Base-by-base conservation (phyloP, 2,113 vertebrate genomes). In the Osmerus eperlanus region DNA sequence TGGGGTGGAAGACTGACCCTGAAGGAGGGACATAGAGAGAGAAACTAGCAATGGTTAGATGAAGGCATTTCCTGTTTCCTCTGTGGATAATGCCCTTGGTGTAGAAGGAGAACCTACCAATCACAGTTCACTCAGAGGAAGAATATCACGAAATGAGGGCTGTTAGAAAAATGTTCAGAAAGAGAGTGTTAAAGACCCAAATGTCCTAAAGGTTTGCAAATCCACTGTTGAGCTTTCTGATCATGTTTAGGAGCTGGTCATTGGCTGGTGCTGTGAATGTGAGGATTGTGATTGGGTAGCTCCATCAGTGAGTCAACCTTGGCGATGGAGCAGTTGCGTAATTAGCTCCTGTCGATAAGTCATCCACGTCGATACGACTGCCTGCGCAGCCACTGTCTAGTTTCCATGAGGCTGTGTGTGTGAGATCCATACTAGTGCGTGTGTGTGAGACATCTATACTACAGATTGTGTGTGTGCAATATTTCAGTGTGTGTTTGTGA, bases 331-430 rank as follows among this genome's bases (percentile, higher is more conserved):
- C 11, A 5, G 72, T 82, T 86, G 56, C 41, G 28, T 78, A 80
- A 86, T 75, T 36, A 56, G 12, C 74, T 68, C 47, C 15, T 21
- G 67, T 83, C 81, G 55, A 78, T 82, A 62, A 59, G 70, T 74
- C 55, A 78, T 78, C 21, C 73, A 32, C 53, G 28, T 65, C 53
- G 67, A 72, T 41, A 0, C 21, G 47, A 59, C 65, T 60, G 53
- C 47, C 15, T 67, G 65, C 25, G 70, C 6, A 47, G 18, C 51
- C 21, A 52, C 23, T 68, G 51, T 54, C 21, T 66, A 63, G 58
- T 80, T 85, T 83, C 83, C 80, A 71, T 81, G 19, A 66, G 32
- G 68, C 15, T 63, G 47, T 71, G 58, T 54, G 58, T 52, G 41
- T 21, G 62, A 23, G 60, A 47, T 47, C 41, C 41, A 47, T 47